These are phyloP conservation scores for Willisornis vidua DNA, from an alignment of 2,113 vertebrate species.

Conservation along the genomic window DNA sequence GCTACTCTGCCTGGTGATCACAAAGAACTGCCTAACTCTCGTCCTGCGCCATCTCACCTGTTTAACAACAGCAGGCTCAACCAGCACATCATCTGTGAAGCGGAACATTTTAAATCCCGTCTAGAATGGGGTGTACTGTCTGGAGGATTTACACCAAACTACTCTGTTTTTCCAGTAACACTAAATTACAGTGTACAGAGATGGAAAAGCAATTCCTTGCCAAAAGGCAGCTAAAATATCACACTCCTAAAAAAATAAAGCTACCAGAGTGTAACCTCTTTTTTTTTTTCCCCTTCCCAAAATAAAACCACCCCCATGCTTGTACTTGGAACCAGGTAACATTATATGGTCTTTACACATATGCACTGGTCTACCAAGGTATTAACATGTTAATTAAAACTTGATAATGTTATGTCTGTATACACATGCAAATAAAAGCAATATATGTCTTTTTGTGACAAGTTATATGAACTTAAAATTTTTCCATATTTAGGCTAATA, in stretches of 20 bases:
- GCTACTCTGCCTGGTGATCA: background rate
- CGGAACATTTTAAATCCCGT: background rate
- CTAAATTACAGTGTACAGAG: background rate
- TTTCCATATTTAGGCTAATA: background rate
- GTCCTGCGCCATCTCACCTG: background rate
- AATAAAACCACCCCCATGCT: conserved; percentile 14
- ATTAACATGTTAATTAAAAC: background rate
- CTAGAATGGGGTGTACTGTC: background rate
- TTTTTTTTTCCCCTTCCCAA: background rate
- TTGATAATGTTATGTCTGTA: background rate
- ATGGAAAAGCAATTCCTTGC: background rate
- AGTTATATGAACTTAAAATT: background rate
- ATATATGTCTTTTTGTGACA: background rate
- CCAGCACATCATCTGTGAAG: background rate
- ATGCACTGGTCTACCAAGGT: background rate
- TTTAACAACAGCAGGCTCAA: background rate
- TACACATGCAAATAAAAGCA: background rate
- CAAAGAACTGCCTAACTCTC: background rate
- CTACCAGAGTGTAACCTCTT: background rate
- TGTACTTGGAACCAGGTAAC: conserved; percentile 8
- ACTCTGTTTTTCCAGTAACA: background rate
- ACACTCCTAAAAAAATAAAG: background rate
- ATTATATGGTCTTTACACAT: background rate
- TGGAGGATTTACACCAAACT: background rate
- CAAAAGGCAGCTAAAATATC: background rate